Percentiles rank a stretch among this genome's conserved stretches.
Evolutionary conservation across 2,888 invertebrate genomes (phyloP).

Genomic region (Leptopilina myrica): DNA sequence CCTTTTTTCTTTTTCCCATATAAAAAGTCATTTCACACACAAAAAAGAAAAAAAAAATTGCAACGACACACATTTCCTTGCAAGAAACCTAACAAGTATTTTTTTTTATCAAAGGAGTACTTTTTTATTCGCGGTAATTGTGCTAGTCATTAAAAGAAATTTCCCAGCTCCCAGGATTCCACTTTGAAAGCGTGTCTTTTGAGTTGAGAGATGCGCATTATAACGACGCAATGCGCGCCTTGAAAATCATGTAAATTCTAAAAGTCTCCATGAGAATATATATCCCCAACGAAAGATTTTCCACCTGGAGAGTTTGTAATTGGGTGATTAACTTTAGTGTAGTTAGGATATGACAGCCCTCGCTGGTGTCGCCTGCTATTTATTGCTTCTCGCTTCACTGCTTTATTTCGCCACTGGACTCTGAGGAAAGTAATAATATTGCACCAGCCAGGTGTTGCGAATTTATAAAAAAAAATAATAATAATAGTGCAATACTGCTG

Average conservation of each 20-base stretch:
- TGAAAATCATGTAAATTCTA: constrained; percentile 21
- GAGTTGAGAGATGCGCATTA: constrained; percentile 1
- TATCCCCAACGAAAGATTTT: constrained; percentile 28
- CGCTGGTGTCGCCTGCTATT: constrained; percentile 30
- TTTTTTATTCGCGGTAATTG: constrained; percentile 3
- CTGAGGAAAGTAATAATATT: neutral
- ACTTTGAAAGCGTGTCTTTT: neutral
- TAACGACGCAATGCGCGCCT: neutral
- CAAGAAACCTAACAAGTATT: constrained; percentile 6
- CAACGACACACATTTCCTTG: neutral
- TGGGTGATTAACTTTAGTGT: constrained; percentile 49
- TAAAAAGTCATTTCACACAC: neutral
- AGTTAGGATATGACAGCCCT: constrained; percentile 46
- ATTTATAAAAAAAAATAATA: constrained; percentile 12
- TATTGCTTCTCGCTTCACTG: constrained; percentile 35
- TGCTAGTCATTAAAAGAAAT: constrained; percentile 9
- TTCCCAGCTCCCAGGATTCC: neutral
- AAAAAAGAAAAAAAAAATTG: constrained; percentile 14
- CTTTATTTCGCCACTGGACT: constrained; percentile 7
- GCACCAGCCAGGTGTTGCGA: neutral
- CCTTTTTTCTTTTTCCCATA: neutral
- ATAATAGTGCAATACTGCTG: neutral
- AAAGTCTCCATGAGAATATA: constrained; percentile 17
- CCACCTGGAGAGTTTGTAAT: constrained; percentile 43
- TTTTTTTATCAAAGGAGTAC: constrained; percentile 3